phyloP scores from a whole-genome alignment of 2,113 vertebrate genomes.

The Turdus rufiventris region DNA sequence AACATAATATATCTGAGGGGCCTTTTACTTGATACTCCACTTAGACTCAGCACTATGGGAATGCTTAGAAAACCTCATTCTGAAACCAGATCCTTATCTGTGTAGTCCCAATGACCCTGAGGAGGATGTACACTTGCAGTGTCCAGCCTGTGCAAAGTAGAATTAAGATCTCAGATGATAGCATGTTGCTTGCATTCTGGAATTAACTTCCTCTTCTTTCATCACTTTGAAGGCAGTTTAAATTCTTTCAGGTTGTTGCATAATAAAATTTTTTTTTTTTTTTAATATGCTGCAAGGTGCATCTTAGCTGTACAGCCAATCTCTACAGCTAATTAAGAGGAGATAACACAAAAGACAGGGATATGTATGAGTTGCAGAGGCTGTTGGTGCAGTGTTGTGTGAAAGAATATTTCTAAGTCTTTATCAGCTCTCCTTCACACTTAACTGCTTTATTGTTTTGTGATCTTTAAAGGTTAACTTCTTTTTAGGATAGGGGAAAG shows the following conservation, averaged over 20 bases:
- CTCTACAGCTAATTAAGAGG: background rate
- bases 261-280: background rate
- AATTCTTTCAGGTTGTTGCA: background rate
- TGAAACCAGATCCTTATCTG: background rate
- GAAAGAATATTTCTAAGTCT: background rate
- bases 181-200: background rate
- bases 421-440: background rate
- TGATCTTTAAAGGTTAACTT: background rate
- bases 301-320: background rate
- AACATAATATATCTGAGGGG: background rate
- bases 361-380: background rate
- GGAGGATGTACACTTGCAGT: accelerated
- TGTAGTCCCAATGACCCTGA: background rate
- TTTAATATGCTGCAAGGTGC: background rate
- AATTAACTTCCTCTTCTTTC: background rate
- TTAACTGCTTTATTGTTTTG: background rate
- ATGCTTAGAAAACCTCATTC: background rate
- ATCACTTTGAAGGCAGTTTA: background rate
- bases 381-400: background rate
- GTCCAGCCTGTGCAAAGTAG: background rate
- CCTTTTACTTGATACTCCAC: background rate
- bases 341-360: background rate
- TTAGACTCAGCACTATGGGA: background rate
- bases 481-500: background rate
- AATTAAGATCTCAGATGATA: background rate